Evolutionary conservation across 2,797 vertebrate species (phyloP).

Genomic region (Chaenodraco wilsoni): DNA sequence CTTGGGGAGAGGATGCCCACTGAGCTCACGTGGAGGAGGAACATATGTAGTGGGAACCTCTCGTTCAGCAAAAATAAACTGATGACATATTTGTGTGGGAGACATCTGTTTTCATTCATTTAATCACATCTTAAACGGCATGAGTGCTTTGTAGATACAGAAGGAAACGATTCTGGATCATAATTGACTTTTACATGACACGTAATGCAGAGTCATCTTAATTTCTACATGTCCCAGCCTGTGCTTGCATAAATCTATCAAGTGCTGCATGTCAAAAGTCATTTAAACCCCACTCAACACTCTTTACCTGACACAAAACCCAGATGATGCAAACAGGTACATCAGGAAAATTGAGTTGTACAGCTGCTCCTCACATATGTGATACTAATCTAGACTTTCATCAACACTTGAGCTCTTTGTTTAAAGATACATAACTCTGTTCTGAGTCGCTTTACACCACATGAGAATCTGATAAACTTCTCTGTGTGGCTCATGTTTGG

Average conservation of each 20-base stretch:
- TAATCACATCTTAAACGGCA: constrained; percentile 34
- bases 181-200: constrained; percentile 40
- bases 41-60: constrained; percentile 49
- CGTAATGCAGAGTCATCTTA: constrained; percentile 11
- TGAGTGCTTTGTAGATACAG: constrained; percentile 13
- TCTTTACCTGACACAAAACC: constrained; percentile 20
- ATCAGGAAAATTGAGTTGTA: constrained; percentile 35
- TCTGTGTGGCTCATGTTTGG: constrained; percentile 19
- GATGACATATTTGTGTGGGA: constrained; percentile 52
- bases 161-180: constrained; percentile 26
- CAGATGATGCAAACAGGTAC: background rate
- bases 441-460: constrained; percentile 29
- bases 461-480: constrained; percentile 14
- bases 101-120: constrained; percentile 51
- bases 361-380: constrained; percentile 38
- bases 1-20: constrained; percentile 65
- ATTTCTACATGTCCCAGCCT: constrained; percentile 22
- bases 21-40: constrained; percentile 49
- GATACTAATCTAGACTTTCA: constrained; percentile 46
- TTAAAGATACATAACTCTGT: constrained; percentile 33
- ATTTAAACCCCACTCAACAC: constrained; percentile 27
- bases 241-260: constrained; percentile 37
- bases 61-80: constrained; percentile 52
- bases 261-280: constrained; percentile 34
- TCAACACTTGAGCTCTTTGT: constrained; percentile 20